Percentiles rank a stretch among this genome's conserved stretches.
These are phyloP conservation scores for Crotalus tigris DNA, from an alignment of 2,113 vertebrate species.

Conservation along the genomic window DNA sequence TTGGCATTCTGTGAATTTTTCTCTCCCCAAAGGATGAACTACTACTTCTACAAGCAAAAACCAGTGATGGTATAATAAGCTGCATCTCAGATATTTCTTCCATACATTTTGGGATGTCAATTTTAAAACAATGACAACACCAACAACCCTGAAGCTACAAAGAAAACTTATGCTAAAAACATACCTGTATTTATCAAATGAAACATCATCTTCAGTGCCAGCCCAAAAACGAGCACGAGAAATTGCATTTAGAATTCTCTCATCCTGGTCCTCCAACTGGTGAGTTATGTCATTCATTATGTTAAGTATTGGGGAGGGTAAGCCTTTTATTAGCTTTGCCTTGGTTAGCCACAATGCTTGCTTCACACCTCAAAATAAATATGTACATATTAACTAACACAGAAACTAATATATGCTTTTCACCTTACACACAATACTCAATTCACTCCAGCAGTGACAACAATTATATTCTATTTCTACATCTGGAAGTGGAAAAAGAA, in stretches of 20 bases:
- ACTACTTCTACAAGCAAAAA: background rate
- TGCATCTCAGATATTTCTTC: background rate
- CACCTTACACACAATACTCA: background rate
- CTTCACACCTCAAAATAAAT: slow-evolving; percentile 74
- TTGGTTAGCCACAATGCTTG: slow-evolving; percentile 95
- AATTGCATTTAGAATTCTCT: slow-evolving; percentile 71
- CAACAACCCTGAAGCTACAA: background rate
- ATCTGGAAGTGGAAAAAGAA: background rate
- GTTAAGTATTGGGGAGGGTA: slow-evolving; percentile 75
- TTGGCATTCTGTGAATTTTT: background rate
- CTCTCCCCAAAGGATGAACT: background rate
- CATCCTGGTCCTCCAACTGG: slow-evolving; percentile 76
- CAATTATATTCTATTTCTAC: background rate
- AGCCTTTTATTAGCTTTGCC: slow-evolving; percentile 76
- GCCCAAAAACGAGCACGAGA: slow-evolving; percentile 83
- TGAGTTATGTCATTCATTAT: slow-evolving; percentile 60
- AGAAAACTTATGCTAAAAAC: slow-evolving; percentile 15
- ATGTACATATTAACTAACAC: background rate
- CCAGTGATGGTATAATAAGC: background rate
- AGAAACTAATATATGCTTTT: background rate
- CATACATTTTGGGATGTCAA: background rate
- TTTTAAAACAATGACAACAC: background rate
- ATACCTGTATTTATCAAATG: slow-evolving; percentile 80
- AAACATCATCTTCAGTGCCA: slow-evolving; percentile 68
- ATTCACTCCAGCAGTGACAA: background rate